phyloP scores from a whole-genome alignment of 2,797 vertebrate species.

The Clamator glandarius region DNA sequence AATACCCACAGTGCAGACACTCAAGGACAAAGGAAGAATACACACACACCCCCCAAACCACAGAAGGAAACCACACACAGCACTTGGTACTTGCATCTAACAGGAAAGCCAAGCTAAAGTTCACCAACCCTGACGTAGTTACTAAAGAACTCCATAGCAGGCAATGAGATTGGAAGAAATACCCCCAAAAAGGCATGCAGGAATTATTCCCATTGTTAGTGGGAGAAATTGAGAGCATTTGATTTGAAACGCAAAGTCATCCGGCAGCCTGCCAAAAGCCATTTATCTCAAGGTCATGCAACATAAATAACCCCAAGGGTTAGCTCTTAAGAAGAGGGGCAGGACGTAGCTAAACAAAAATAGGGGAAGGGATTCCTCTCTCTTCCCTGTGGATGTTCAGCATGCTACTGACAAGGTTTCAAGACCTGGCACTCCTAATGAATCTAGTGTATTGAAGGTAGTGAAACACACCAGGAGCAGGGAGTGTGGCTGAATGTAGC shows the following conservation, averaged over 20 bases:
- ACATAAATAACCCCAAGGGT: slow-evolving; percentile 38
- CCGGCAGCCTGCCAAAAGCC: background rate
- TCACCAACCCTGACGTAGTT: slow-evolving; percentile 37
- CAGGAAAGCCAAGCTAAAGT: slow-evolving; percentile 50
- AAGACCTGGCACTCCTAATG: background rate
- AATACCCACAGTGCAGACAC: slow-evolving; percentile 31
- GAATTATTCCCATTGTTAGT: slow-evolving; percentile 42
- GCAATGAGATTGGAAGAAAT: slow-evolving; percentile 12
- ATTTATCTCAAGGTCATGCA: slow-evolving; percentile 38
- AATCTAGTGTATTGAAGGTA: background rate
- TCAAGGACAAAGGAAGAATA: slow-evolving; percentile 50
- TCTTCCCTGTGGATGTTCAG: background rate
- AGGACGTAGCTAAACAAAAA: slow-evolving; percentile 17
- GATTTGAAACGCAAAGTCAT: slow-evolving; percentile 47
- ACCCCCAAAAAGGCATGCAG: slow-evolving; percentile 10
- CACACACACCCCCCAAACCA: slow-evolving; percentile 40
- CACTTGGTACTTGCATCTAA: slow-evolving; percentile 34
- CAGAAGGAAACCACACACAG: slow-evolving; percentile 57
- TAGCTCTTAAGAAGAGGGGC: background rate
- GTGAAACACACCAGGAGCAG: background rate
- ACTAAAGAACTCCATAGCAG: background rate
- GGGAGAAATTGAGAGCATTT: slow-evolving; percentile 11
- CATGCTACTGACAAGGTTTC: background rate
- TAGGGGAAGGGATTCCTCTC: background rate
- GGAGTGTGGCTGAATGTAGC: background rate